phyloP scores from a whole-genome alignment of 30 jellyfish, hydroid and myxozoan species.

The Hydra vulgaris region DNA sequence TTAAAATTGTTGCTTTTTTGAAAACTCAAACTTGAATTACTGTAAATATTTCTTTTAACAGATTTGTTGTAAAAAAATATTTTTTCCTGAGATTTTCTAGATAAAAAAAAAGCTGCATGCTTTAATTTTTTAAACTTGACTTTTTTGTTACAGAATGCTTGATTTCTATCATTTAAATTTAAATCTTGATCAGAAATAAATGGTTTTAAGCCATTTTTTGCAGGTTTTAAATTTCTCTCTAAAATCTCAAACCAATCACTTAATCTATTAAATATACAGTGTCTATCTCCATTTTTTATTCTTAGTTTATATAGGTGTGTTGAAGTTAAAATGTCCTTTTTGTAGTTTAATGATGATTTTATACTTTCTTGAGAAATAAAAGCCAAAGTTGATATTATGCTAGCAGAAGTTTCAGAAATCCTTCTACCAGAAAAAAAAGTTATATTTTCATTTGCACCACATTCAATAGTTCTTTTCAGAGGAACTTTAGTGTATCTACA shows the following conservation, averaged over 20 bases:
- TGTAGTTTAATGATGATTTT: not conserved
- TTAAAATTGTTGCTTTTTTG: too few species aligned
- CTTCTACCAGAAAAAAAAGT: constrained; percentile 13
- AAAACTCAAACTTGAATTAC: too few species aligned
- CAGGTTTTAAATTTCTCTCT: not conserved
- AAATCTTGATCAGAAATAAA: too few species aligned
- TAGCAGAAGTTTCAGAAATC: constrained; percentile 10
- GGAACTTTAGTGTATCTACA: not conserved
- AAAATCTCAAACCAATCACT: not conserved
- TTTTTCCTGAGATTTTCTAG: not conserved
- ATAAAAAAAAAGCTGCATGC: not conserved
- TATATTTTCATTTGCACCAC: not conserved
- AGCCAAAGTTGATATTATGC: constrained; percentile 19
- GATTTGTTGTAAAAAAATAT: not conserved
- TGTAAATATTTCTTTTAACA: not conserved
- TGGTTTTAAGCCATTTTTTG: not conserved
- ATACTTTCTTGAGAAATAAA: not conserved
- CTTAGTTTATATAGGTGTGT: not conserved
- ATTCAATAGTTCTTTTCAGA: not conserved
- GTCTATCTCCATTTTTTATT: not conserved
- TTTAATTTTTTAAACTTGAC: not conserved
- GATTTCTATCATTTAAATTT: too few species aligned
- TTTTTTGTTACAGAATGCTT: not conserved
- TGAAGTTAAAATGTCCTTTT: not conserved
- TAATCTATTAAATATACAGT: too few species aligned